Base-by-base conservation (phyloP, 2,113 vertebrate genomes). In the Bubalus kerabau region DNA sequence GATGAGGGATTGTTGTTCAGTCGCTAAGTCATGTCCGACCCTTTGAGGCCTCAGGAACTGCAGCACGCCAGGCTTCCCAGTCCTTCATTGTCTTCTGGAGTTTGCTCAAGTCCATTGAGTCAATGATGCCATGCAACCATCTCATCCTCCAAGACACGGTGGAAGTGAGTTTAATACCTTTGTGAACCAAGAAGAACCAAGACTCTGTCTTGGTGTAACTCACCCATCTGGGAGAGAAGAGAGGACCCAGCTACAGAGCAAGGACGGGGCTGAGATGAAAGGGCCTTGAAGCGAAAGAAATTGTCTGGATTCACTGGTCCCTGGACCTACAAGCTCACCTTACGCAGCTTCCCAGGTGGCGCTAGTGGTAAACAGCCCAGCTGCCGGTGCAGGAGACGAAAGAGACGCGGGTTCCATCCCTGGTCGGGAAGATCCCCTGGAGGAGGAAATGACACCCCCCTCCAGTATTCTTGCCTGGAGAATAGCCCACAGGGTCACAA, bases 321-420 rank as follows among this genome's bases (percentile, higher is more conserved):
- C 7, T 5, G 46, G 52, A 57, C 71, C 81, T 90, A 56, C 23
- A 56, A 81, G 64, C 64, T 94, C 90, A 36, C 59, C n/a, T 24
- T 19, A 32, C 4, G 60, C 6, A 36, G 52, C 50, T 87, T 82
- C 19, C n/a, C 67, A 23, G 67, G 67, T 23, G n/a, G n/a, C 5
- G 10, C 67, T 40, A 71, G n/a, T 23, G n/a, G n/a, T 23, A 12
- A 71, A 23, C 19, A 71, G n/a, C 67, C 10, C 19, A 0, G 0
- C n/a, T 40, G 19, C n/a, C 9, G 5, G 19, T 23, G 19, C 67
- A 71, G n/a, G n/a, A 40, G 67, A 24, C 23, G 1, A 0, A 57
- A 11, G 57, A 59, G 57, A 71, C 0, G n/a, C 0, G 2, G 9
- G 17, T 36, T 71, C 64, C 64, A 36, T 23, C n/a, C 8, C n/a